Conservation (phyloP, 2,113 vertebrate species). For the Chionis minor region DNA sequence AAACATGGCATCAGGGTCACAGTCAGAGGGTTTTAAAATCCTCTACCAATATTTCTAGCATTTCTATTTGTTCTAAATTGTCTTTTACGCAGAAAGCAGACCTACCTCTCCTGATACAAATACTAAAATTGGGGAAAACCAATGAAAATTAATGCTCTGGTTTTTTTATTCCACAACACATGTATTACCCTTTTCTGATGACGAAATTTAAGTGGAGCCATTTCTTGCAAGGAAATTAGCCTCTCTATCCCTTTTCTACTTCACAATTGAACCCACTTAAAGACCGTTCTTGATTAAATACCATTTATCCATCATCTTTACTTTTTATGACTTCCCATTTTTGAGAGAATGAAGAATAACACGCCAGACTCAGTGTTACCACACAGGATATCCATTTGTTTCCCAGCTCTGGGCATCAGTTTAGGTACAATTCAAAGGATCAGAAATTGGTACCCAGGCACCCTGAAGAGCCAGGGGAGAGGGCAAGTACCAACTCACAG, state of each 20-base stretch:
- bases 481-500: neutral
- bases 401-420: neutral
- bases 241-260: neutral
- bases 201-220: neutral
- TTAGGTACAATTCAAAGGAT: neutral
- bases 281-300: neutral
- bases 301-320: neutral
- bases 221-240: neutral
- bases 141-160: neutral
- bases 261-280: neutral
- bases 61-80: neutral
- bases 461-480: neutral
- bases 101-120: neutral
- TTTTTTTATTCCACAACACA: neutral
- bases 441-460: neutral
- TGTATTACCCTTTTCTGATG: neutral
- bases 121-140: neutral
- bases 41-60: neutral
- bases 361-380: neutral
- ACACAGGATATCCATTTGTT: neutral
- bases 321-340: neutral
- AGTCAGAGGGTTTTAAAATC: neutral
- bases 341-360: neutral
- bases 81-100: neutral
- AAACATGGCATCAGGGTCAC: neutral